Conservation (phyloP, 2,888 invertebrate species). For the Strigamia transsilvanica region DNA sequence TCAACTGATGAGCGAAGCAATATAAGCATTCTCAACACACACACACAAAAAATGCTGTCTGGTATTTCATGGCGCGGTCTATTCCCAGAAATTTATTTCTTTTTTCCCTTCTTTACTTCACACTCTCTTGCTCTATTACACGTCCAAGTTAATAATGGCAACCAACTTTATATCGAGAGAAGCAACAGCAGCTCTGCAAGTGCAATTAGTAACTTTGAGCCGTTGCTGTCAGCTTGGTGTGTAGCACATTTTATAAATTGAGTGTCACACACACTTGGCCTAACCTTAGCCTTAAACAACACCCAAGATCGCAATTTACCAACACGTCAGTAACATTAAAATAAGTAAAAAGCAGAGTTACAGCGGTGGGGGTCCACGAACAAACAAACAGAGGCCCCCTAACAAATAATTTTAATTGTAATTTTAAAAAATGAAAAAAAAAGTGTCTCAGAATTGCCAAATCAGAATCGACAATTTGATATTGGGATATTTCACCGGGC, state of each 20-base stretch:
- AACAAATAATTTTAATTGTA: no score
- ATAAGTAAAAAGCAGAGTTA: not conserved
- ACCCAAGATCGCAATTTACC: constrained; percentile 18
- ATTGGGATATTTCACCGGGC: no score
- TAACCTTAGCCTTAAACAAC: constrained; percentile 15
- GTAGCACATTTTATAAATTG: constrained; percentile 26
- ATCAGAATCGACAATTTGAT: no score
- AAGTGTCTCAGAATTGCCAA: no score
- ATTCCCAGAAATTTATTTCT: not conserved
- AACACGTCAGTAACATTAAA: not conserved
- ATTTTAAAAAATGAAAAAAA: no score
- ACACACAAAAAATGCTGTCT: not conserved
- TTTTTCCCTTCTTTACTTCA: not conserved
- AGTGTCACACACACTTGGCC: constrained; percentile 30
- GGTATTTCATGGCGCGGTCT: constrained; percentile 15
- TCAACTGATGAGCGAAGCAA: constrained; percentile 13
- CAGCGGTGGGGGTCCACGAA: no score
- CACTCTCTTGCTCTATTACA: constrained; percentile 14
- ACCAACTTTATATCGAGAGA: constrained; percentile 30
- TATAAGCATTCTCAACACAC: constrained; percentile 11
- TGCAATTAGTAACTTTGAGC: constrained; percentile 30
- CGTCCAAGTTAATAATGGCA: constrained; percentile 30
- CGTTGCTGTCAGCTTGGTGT: constrained; percentile 30
- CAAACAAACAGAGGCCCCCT: no score
- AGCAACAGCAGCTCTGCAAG: constrained; percentile 30